Evolutionary conservation across 2,888 invertebrate genomes (phyloP), one percentile per base, ranked within the genome.

Genomic region (Micoletzkya japonica): DNA sequence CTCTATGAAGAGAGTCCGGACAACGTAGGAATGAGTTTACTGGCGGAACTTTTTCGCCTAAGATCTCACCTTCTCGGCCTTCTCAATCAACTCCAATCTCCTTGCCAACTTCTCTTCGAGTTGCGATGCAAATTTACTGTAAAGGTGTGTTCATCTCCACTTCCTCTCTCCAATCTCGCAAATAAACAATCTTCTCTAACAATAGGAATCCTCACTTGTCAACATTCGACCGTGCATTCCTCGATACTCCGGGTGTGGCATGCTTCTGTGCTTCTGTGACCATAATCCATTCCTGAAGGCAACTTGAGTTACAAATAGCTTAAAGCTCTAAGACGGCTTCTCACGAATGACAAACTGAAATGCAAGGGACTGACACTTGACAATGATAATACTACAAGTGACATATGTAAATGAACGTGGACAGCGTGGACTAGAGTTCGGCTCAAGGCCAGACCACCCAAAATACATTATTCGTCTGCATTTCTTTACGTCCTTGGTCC

Each of bases 111-210:
- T 63, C 34, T 63, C 50, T 24, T 63, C 34, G 32, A 63, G 34
- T 49, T 63, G 49, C 28, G 50, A 50, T 50, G 63, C 63, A 24
- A 63, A 63, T 50, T 50, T 37, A 32, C 63, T 63, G 50, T 50
- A 60, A 37, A 39, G 32, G 14, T 63, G 24, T 32, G 39, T 44
- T 60, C 34, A 60, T 60, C 39, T 30, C 60, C 39, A 2, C 24
- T 36, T 14, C 36, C 32, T 59, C 24, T 20, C 20, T 26, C 20
- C 60, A 39, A 17, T 60, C 36, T 7, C 36, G 28, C 32, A 32
- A 34, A n/a, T 32, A 24, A 28, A 39, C 60, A 26, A 32, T 39
- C 14, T 20, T 2, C 2, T 26, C 14, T n/a, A 60, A n/a, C n/a
- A n/a, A n/a, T n/a, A n/a, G n/a, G n/a, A n/a, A n/a, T n/a, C n/a